Evolutionary conservation across 2,797 vertebrate genomes (phyloP), one percentile per base, ranked within the genome.

Genomic region (Ispidina picta): DNA sequence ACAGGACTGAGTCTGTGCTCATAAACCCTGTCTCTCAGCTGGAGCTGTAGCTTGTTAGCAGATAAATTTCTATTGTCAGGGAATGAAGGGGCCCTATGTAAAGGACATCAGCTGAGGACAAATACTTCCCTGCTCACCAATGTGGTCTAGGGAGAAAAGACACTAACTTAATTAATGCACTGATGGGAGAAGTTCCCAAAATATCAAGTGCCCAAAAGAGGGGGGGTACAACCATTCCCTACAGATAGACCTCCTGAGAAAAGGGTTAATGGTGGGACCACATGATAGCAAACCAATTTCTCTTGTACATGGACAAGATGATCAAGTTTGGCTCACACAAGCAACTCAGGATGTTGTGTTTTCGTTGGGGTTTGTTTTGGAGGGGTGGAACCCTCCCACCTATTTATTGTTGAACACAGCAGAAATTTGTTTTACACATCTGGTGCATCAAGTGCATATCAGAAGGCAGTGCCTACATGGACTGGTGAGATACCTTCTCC

Each of bases 21-120:
- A 33, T 88, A 92, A 95, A 90, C 51, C 51, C 65, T 35, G 35
- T 62, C 48, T 82, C 83, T 84, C 83, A 55, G 86, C 71, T 84
- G 77, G 88, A 59, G 39, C 71, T 58, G 39, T 54, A 71, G 16
- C 15, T 2, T 63, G 43, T 52, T 72, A 69, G 85, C 82, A 77
- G 70, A 66, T 39, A 74, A 9, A 48, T 85, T 76, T 62, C 52
- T 26, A 6, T 25, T 86, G 49, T 75, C 66, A 69, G 63, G 18
- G 76, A 91, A 64, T 26, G n/a, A 71, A 86, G 70, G 23, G 55
- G 63, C 48, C 55, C 71, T 54, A 2, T 37, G 54, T 4, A 84
- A 88, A 95, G 56, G 56, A n/a, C 35, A 69, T 75, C 17, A 75
- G 19, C 35, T 78, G 13, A 88, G 19, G 39, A 33, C 12, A 52